Evolutionary conservation across 2,113 vertebrate species (phyloP).

Genomic region (Nestor notabilis): DNA sequence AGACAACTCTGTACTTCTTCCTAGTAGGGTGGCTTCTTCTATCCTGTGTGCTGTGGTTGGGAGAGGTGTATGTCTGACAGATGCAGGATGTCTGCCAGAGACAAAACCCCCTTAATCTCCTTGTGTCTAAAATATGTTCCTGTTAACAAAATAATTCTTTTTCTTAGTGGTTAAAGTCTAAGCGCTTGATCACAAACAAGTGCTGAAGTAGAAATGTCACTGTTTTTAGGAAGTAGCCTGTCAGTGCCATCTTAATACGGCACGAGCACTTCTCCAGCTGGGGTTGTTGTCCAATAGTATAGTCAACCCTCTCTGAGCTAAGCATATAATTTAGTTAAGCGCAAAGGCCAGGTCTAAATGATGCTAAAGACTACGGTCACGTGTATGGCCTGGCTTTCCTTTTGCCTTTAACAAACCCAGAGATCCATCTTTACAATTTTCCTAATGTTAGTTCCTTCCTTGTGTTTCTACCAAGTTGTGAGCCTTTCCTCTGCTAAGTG

Average conservation of each 20-base stretch:
- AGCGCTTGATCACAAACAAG: background rate
- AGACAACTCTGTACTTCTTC: background rate
- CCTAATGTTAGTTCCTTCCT: background rate
- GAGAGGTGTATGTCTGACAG: background rate
- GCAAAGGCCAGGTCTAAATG: background rate
- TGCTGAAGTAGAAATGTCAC: background rate
- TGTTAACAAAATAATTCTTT: background rate
- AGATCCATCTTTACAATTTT: background rate
- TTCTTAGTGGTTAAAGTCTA: background rate
- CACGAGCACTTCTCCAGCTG: background rate
- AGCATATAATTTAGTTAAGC: background rate
- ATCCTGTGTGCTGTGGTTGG: rapidly evolving
- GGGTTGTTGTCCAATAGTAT: background rate
- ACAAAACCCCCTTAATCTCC: background rate
- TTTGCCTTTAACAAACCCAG: background rate
- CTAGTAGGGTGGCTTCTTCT: background rate
- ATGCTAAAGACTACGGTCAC: background rate
- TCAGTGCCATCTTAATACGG: background rate
- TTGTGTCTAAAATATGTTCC: background rate
- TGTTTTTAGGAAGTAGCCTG: background rate
- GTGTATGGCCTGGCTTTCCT: background rate
- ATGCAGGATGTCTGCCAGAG: background rate
- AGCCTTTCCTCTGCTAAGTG: background rate
- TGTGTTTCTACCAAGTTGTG: background rate
- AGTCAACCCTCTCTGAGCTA: background rate